A percentile compares a stretch with the other conserved stretches of the same genome.
Conservation (phyloP, 1,140 invertebrate species). For the Polypedilum vanderplanki region DNA sequence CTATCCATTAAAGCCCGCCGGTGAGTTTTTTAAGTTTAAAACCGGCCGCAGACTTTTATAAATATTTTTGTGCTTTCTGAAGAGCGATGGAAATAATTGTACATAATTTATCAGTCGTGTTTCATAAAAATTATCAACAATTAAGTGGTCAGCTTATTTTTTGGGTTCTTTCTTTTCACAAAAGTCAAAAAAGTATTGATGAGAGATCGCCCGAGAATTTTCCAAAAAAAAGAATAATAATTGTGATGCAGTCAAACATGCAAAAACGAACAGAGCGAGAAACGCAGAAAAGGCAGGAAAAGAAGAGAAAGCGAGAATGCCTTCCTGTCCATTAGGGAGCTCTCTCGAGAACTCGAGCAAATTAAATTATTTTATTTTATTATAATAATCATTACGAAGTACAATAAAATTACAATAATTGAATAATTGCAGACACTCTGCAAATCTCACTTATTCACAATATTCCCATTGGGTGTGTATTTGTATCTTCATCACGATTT, state of each 20-base stretch:
- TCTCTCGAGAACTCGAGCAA: background rate
- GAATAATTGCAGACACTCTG: constrained; percentile 4
- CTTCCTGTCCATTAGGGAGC: background rate
- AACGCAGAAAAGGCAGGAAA: background rate
- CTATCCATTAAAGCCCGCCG: constrained; percentile 8
- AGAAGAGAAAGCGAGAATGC: background rate
- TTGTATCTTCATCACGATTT: too few relatives aligned
- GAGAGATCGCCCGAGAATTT: background rate
- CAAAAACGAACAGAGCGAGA: background rate
- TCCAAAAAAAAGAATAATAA: background rate
- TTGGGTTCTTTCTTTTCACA: background rate
- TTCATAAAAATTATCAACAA: constrained; percentile 20
- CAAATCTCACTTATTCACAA: background rate
- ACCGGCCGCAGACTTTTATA: background rate
- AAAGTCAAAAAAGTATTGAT: background rate
- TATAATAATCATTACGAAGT: constrained; percentile 1
- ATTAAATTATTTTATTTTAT: constrained; percentile 20
- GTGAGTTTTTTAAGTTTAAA: background rate
- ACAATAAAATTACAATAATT: constrained; percentile 14
- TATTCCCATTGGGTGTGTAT: too few relatives aligned
- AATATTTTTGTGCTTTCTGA: background rate
- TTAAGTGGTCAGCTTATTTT: constrained; percentile 1
- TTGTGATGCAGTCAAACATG: background rate
- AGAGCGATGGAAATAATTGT: constrained; percentile 2
- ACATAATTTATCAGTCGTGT: constrained; percentile 13